A percentile compares a stretch with the other conserved stretches of the same genome.
Conservation (phyloP, 2,113 vertebrate genomes). For the Dicentrarchus labrax region DNA sequence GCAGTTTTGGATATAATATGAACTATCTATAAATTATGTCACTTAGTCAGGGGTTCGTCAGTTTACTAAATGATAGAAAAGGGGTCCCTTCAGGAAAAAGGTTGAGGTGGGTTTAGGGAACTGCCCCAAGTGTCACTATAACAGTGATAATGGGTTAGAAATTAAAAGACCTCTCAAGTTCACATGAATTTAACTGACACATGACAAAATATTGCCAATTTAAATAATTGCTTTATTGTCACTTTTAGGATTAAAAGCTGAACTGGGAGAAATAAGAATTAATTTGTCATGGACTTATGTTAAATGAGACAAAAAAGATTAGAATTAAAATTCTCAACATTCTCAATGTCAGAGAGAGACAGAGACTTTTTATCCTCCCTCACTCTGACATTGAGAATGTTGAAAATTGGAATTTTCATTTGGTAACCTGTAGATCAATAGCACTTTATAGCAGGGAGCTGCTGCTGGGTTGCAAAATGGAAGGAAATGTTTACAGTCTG, state of each 20-base stretch:
- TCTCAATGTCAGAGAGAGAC: neutral
- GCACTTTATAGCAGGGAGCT: neutral
- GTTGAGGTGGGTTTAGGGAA: too few relatives aligned
- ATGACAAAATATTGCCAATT: neutral
- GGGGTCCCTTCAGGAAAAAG: too few relatives aligned
- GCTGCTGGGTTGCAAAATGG: neutral
- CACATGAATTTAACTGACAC: neutral
- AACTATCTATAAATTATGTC: too few relatives aligned
- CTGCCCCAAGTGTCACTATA: neutral
- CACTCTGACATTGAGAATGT: neutral
- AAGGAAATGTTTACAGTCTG: neutral
- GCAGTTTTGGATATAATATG: too few relatives aligned
- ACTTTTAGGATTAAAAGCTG: neutral
- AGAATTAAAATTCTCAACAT: too few relatives aligned
- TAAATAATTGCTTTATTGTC: neutral
- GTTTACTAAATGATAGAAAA: too few relatives aligned
- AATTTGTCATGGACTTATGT: too few relatives aligned
- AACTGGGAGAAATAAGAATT: neutral
- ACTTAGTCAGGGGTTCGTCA: too few relatives aligned
- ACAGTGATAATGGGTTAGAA: neutral
- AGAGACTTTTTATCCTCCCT: neutral
- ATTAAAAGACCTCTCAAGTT: neutral
- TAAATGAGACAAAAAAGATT: too few relatives aligned
- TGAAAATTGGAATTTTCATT: neutral
- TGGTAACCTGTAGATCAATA: neutral